Evolutionary conservation across 2,888 invertebrate genomes (phyloP), one percentile per base, ranked within the genome.

Genomic region (Athetis lepigone): DNA sequence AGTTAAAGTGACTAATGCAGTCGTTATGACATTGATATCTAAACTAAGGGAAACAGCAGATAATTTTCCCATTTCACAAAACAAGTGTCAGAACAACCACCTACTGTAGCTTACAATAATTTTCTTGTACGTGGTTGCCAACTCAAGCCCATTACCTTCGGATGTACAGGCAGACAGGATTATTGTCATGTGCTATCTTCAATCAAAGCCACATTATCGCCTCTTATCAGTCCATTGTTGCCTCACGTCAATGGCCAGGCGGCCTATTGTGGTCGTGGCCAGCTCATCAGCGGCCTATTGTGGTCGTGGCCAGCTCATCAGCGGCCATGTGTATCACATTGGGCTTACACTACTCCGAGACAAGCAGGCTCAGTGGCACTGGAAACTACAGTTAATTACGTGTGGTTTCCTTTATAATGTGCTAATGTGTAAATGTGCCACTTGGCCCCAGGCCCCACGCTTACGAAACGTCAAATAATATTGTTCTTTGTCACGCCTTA

Each of bases 131-230:
- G 16, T 36, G 16, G 6, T 13, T 16, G 7, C 6, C 13, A 8
- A 2, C 19, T 39, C 1, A 23, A 11, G 9, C 13, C 5, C 3
- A 8, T 16, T 8, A 50, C 8, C 16, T 6, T 2, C 11, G 33
- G 4, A 33, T 13, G 13, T 1, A 8, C 19, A 25, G 13, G 2
- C n/a, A 52, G 19, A 42, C 13, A 11, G 16, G n/a, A 39, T 39
- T 37, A 39, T 36, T n/a, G 29, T n/a, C 27, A 29, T 54, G 52
- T 21, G 27, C 46, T 66, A 73, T 73, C 75, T 43, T 8, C 23
- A 36, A 71, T 74, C 69, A 56, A n/a, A 13, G 8, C 47, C 39
- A 43, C 62, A 70, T 11, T 61, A 68, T 68, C 68, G 49, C 9
- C 18, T 46, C 42, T 4, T 13, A 72, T 59, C 52, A 49, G 39